Percentiles rank a stretch among this genome's conserved stretches.
These are phyloP conservation scores for Hyposoter dolosus DNA, from an alignment of 2,888 invertebrate species.

Conservation along the genomic window DNA sequence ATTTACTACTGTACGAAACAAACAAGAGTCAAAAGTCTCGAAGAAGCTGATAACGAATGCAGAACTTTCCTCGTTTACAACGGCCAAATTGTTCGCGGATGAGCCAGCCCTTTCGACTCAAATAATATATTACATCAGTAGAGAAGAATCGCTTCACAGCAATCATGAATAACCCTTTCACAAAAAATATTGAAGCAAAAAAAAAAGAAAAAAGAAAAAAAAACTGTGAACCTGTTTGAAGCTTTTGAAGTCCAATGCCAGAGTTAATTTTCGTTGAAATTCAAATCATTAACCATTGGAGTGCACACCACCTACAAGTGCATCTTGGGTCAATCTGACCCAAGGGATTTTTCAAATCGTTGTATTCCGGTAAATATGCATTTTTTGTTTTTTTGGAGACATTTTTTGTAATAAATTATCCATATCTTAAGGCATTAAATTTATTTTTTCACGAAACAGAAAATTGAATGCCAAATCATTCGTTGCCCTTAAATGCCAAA, in stretches of 20 bases:
- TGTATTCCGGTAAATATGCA: too few relatives aligned
- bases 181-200: not conserved
- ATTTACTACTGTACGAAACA: constrained; percentile 67
- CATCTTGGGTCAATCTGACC: too few relatives aligned
- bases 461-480: too few relatives aligned
- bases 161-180: not conserved
- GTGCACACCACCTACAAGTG: too few relatives aligned
- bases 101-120: constrained; percentile 70
- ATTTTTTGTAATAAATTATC: too few relatives aligned
- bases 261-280: too few relatives aligned
- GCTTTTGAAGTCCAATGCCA: not conserved
- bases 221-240: not conserved
- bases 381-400: too few relatives aligned
- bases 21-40: constrained; percentile 65
- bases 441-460: too few relatives aligned
- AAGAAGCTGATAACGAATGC: constrained; percentile 79
- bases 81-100: constrained; percentile 79
- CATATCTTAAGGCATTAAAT: too few relatives aligned
- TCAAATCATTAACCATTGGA: not conserved
- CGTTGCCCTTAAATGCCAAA: too few relatives aligned
- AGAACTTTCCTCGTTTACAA: constrained; percentile 82
- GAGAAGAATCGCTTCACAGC: constrained; percentile 20
- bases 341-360: too few relatives aligned
- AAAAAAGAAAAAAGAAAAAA: not conserved
- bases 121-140: constrained; percentile 46